Evolutionary conservation across 2,797 vertebrate species (phyloP), one percentile per base, ranked within the genome.

Genomic region (Sebastes iracundus): DNA sequence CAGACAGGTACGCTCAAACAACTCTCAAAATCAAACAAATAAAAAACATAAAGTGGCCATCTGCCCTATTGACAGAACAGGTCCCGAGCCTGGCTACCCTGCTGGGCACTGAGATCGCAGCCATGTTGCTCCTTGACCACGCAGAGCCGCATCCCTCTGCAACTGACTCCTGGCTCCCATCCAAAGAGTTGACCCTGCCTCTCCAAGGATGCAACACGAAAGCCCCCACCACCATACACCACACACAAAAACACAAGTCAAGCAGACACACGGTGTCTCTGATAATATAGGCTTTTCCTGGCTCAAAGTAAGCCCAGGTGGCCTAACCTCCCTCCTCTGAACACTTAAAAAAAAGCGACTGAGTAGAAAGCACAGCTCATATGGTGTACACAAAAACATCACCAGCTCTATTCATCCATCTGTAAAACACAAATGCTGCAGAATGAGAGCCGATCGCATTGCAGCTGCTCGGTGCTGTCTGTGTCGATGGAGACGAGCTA

Each of bases 51-150:
- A 76, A 84, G 76, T 18, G 9, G 58, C 88, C 87, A 91, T 87
- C 87, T 84, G 91, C 81, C 80, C 76, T 84, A 42, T 38, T 82
- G 92, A 91, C 81, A 91, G 77, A 46, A 63, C 69, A 64, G 83
- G 82, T 86, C 63, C 55, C 23, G 33, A 79, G 82, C 69, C 46
- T 3, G 2, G 53, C 49, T 27, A 75, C 88, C 87, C 89, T 49
- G 79, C 87, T 75, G 84, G 78, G 84, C 82, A 6, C 70, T 28
- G 76, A 80, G 84, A 79, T 79, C 9, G 28, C 72, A 72, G 79
- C 71, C 83, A 72, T 84, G 86, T 81, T 75, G 79, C 82, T 82
- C 71, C 73, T 69, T 78, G 80, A 83, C 79, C 84, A 79, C 30
- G 1, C 59, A 72, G 68, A 77, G 77, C 77, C 18, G 55, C 63